Percentiles rank a stretch among this genome's conserved stretches.
These are phyloP conservation scores for Macaria notata DNA, from an alignment of 2,888 invertebrate species.

Conservation along the genomic window DNA sequence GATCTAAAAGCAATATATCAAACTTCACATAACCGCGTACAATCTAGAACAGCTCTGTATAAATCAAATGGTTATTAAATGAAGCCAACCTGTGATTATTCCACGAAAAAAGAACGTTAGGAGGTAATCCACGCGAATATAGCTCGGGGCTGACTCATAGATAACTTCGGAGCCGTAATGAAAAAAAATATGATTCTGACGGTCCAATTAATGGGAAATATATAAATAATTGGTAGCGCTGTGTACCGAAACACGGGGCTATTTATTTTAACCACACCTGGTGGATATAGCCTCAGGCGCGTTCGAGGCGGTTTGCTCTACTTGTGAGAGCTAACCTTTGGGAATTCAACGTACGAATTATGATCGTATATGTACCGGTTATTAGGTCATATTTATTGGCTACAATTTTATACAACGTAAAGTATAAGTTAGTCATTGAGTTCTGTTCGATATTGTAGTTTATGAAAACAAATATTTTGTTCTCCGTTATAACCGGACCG, in stretches of 20 bases:
- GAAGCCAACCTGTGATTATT: conserved; percentile 46
- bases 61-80: conserved; percentile 47
- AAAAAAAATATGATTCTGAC: conserved; percentile 47
- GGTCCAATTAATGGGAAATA: conserved; percentile 59
- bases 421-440: too few relatives aligned
- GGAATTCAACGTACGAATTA: conserved; percentile 29
- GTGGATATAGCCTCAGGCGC: conserved; percentile 42
- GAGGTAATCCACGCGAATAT: conserved; percentile 38
- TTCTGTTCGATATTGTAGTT: too few relatives aligned
- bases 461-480: too few relatives aligned
- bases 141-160: conserved; percentile 46
- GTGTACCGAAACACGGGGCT: conserved; percentile 50
- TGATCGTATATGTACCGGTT: conserved; percentile 22
- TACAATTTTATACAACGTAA: too few relatives aligned
- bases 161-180: conserved; percentile 44
- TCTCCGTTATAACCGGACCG: too few relatives aligned
- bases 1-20: conserved; percentile 32
- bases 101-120: conserved; percentile 44
- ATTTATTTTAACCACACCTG: conserved; percentile 65
- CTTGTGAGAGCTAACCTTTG: conserved; percentile 26
- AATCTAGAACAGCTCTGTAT: conserved; percentile 50
- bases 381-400: conserved; percentile 11
- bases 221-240: conserved; percentile 55
- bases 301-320: conserved; percentile 25
- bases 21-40: conserved; percentile 38